Percentiles rank a stretch among this genome's conserved stretches.
Conservation (phyloP, 2,797 vertebrate genomes). For the Falco biarmicus region DNA sequence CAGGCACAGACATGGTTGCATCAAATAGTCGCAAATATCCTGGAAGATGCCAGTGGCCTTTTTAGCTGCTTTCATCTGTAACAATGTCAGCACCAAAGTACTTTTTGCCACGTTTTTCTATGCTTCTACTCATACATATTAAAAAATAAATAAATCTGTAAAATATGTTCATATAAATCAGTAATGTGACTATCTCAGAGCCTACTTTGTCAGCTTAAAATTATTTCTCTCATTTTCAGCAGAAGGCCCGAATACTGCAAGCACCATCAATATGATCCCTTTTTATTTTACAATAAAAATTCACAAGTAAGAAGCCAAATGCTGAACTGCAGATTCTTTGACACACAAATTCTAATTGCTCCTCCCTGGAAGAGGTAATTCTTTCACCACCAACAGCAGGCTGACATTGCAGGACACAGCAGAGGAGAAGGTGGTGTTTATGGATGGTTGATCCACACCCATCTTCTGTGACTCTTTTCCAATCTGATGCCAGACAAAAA, state of each 20-base stretch:
- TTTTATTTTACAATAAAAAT: neutral
- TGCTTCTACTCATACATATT: neutral
- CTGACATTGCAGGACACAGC: neutral
- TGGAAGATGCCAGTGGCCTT: neutral
- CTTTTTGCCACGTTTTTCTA: neutral
- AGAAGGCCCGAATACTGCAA: neutral
- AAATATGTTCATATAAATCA: neutral
- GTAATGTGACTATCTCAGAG: neutral
- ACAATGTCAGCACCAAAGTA: neutral
- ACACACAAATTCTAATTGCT: neutral
- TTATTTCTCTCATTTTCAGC: neutral
- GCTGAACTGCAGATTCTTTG: neutral
- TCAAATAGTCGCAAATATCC: neutral
- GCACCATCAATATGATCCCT: neutral
- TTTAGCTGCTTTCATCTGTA: neutral
- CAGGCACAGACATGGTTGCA: rapidly evolving
- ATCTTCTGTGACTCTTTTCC: neutral
- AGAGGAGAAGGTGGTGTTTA: neutral
- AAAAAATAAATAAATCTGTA: neutral
- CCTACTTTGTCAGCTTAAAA: neutral
- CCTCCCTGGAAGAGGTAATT: neutral
- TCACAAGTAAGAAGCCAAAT: neutral
- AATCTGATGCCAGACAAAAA: neutral
- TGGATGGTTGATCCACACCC: neutral
- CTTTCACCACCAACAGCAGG: neutral